Evolutionary conservation across 2,113 vertebrate genomes (phyloP).

Genomic region (Pachycephala philippinensis): DNA sequence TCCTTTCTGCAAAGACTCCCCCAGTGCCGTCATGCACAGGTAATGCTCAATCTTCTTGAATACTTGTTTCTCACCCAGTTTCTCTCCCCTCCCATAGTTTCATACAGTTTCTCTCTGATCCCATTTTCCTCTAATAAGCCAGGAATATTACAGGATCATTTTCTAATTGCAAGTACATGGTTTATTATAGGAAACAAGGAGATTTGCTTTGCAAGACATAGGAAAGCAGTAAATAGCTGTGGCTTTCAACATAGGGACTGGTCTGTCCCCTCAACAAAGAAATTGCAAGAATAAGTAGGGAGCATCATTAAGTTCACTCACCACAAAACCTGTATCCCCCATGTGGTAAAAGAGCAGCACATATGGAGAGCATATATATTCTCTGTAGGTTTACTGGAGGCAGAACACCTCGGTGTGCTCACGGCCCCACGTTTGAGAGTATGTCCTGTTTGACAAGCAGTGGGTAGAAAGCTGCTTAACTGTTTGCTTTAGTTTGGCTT

Average conservation of each 20-base stretch:
- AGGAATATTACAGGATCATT: not conserved
- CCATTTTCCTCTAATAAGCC: not conserved
- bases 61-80: not conserved
- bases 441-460: fast-evolving
- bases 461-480: not conserved
- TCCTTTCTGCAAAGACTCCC: not conserved
- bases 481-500: not conserved
- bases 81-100: not conserved
- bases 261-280: not conserved
- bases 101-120: not conserved
- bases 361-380: not conserved
- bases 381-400: not conserved
- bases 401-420: not conserved
- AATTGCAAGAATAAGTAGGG: not conserved
- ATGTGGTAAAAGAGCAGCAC: not conserved
- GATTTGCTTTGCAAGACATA: not conserved
- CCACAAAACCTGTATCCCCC: not conserved
- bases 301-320: not conserved
- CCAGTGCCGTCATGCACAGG: not conserved
- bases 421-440: not conserved
- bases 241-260: not conserved
- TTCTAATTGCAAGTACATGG: not conserved
- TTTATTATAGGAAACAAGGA: not conserved
- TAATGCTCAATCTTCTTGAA: not conserved
- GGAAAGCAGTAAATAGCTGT: not conserved